Evolutionary conservation across 2,113 vertebrate species (phyloP), one percentile per base, ranked within the genome.

Genomic region (Arvicanthis niloticus): DNA sequence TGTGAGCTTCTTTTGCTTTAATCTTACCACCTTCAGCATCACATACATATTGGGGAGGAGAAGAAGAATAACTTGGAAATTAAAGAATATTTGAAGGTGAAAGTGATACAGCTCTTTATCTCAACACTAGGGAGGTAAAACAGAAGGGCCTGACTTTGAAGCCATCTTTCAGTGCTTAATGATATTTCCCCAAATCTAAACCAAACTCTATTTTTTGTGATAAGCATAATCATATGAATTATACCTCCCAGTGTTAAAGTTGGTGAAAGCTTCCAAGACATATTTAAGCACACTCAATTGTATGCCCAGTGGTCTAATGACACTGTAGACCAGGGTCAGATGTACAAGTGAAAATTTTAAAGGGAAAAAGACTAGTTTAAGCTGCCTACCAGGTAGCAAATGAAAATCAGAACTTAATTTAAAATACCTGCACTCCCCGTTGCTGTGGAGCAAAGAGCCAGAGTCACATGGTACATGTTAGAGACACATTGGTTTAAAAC

Each of bases 401-500:
- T 96, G 93, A 96, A 94, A 97, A 94, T n/a, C 26, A 60, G 48
- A 58, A 15, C 19, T 48, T 94, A 97, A 96, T 93, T 85, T 80
- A 93, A 94, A 95, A 91, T 80, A 84, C 92, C 82, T 96, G 51
- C 34, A 80, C 65, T 91, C 91, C 75, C 75, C n/a, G 80, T 68
- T 80, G 84, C 56, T 73, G 56, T 24, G 73, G 78, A 91, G 65
- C 80, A 96, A 94, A 82, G 48, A 82, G 60, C 53, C 45, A 53
- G n/a, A 16, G 85, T 85, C 77, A 6, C 40, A 86, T 8, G 37
- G 73, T 84, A 58, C 21, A 29, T 58, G 12, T 21, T 67, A 88
- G n/a, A 60, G 19, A 86, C 80, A 45, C 85, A 15, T 90, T 92
- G 45, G 29, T 70, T 88, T 96, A 45, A 24, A 82, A 48, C 3